phyloP scores from a whole-genome alignment of 2,797 vertebrate species.

The Lacerta agilis region DNA sequence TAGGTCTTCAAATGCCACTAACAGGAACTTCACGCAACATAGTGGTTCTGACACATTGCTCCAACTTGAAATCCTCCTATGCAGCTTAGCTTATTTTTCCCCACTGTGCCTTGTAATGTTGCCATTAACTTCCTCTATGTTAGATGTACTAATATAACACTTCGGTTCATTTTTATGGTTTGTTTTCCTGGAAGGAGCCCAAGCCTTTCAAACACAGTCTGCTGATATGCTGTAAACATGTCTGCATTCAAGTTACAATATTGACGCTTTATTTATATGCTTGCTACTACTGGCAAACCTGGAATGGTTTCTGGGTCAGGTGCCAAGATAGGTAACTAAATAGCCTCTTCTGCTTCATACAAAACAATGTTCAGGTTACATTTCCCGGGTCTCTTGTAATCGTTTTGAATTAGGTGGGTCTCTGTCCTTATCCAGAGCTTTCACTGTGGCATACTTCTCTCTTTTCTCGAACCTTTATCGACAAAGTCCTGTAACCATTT shows the following conservation, averaged over 20 bases:
- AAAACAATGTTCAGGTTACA: slow-evolving; percentile 36
- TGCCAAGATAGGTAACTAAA: slow-evolving; percentile 43
- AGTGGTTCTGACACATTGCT: background rate
- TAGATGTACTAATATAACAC: slow-evolving; percentile 47
- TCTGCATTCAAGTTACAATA: slow-evolving; percentile 67
- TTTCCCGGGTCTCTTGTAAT: slow-evolving; percentile 40
- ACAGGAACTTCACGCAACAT: background rate
- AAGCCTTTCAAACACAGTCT: slow-evolving; percentile 65
- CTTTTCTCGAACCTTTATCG: slow-evolving; percentile 57
- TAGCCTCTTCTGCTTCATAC: slow-evolving; percentile 41
- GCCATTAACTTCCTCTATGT: slow-evolving; percentile 36
- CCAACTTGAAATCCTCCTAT: background rate
- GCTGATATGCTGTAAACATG: slow-evolving; percentile 67
- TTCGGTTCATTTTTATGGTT: slow-evolving; percentile 60
- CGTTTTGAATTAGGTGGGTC: slow-evolving; percentile 35
- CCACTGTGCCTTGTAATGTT: slow-evolving; percentile 32
- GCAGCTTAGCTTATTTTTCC: background rate
- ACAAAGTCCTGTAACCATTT: slow-evolving; percentile 48
- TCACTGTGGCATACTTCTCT: slow-evolving; percentile 32
- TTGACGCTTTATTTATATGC: slow-evolving; percentile 64
- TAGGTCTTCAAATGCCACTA: rapidly evolving
- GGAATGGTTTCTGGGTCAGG: slow-evolving; percentile 51
- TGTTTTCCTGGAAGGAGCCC: slow-evolving; percentile 66
- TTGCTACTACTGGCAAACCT: slow-evolving; percentile 63
- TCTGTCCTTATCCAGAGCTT: slow-evolving; percentile 13